Percentiles rank a stretch among this genome's conserved stretches.
Evolutionary conservation across 2,113 vertebrate species (phyloP).

Genomic region (Neofelis nebulosa): DNA sequence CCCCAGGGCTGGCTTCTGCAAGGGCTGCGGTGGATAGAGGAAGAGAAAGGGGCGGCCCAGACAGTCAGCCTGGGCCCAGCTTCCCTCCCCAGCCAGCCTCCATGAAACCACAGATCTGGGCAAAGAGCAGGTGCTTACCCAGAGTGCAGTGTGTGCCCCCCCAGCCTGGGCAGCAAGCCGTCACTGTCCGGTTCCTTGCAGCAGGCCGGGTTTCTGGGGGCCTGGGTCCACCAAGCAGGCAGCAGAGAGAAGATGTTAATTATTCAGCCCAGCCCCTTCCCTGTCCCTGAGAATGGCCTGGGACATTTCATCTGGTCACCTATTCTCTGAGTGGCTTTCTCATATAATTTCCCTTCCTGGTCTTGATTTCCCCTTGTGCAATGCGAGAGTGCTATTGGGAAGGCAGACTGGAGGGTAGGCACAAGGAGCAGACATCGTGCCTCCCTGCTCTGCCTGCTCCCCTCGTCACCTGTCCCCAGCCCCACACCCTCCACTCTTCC

Average conservation of each 20-base stretch:
- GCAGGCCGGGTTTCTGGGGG: conserved; percentile 83
- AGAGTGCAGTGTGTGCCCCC: conserved; percentile 87
- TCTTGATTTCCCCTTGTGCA: not conserved
- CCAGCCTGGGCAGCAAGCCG: conserved; percentile 92
- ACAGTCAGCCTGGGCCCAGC: not conserved
- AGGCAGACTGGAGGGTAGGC: too few species aligned
- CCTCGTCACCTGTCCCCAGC: fast-evolving
- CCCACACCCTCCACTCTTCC: not conserved
- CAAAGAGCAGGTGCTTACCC: conserved; percentile 78
- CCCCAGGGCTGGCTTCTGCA: conserved; percentile 77
- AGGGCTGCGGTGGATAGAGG: not conserved
- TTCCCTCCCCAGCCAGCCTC: not conserved
- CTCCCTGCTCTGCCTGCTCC: not conserved
- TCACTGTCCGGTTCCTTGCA: conserved; percentile 85
- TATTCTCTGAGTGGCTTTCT: not conserved
- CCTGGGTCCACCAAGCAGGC: conserved; percentile 63
- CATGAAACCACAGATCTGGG: too few species aligned
- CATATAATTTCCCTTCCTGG: not conserved
- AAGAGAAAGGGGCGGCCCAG: not conserved
- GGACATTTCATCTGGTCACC: not conserved
- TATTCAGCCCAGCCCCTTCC: not conserved
- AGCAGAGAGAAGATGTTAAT: not conserved
- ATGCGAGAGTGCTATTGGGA: not conserved
- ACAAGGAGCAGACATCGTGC: fast-evolving
- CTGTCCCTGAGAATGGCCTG: not conserved